Percentiles rank a stretch among this genome's conserved stretches.
phyloP scores from a whole-genome alignment of 2,888 invertebrate species.

The Diarsia mendica region DNA sequence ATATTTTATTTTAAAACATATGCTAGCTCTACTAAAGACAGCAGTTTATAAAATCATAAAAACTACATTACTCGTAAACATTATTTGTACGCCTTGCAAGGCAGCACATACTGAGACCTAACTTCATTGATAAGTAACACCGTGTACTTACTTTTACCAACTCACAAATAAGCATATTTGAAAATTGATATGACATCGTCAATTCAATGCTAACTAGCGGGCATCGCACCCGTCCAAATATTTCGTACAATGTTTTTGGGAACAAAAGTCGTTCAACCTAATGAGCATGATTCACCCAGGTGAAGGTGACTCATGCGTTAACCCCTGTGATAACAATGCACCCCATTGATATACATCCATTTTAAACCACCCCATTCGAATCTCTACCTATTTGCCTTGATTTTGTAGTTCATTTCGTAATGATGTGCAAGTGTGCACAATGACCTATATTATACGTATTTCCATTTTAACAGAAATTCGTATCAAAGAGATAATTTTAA shows the following conservation, averaged over 20 bases:
- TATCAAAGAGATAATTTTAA: not conserved
- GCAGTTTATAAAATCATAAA: too few relatives aligned
- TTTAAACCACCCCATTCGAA: conserved; percentile 16
- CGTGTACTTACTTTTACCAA: too few relatives aligned
- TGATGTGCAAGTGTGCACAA: not conserved
- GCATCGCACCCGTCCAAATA: conserved; percentile 2
- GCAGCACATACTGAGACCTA: too few relatives aligned
- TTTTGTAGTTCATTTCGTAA: conserved; percentile 18
- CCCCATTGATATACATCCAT: conserved; percentile 41
- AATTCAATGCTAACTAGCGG: not conserved
- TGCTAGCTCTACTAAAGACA: too few relatives aligned
- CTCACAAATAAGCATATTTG: too few relatives aligned
- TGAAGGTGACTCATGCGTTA: conserved; percentile 60
- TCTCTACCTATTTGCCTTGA: conserved; percentile 4
- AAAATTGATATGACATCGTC: not conserved
- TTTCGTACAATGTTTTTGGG: conserved; percentile 12
- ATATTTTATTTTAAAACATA: too few relatives aligned
- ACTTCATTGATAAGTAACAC: too few relatives aligned
- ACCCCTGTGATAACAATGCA: conserved; percentile 58
- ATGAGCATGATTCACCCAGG: conserved; percentile 64
- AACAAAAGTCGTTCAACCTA: conserved; percentile 36
- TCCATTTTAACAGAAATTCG: not conserved
- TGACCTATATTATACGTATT: conserved; percentile 53
- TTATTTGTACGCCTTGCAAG: too few relatives aligned
- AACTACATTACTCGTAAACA: too few relatives aligned